Base-by-base conservation (phyloP, 2,888 invertebrate genomes). In the Dasysyrphus albostriatus region DNA sequence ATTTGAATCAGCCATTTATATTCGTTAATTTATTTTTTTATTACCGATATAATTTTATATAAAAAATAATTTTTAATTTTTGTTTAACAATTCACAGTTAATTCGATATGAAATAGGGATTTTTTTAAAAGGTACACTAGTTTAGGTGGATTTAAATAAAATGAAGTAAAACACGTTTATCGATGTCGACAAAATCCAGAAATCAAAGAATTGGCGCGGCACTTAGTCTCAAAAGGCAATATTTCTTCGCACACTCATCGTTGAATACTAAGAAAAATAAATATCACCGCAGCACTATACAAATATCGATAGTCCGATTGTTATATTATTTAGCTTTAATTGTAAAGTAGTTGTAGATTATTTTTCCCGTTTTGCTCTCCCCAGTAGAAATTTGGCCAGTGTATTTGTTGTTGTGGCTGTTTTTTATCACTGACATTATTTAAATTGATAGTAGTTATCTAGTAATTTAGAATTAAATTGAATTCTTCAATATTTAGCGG, bases 1-100 rank as follows among this genome's bases (percentile, higher is more conserved):
- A 80, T 88, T 91, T 79, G 90, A 89, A 79, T 91, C 91, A 79
- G 90, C 90, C 91, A 91, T 91, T 73, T 65, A 83, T 14, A 19
- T 56, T 42, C 6, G 8, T 24, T 65, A 42, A 42, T 76, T 24
- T 42, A 67, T 39, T 12, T 58, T 63, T 73, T 10, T 34, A 47
- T 77, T 61, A 73, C 58, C 32, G 39, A 19, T 67, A 74, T 59
- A 65, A 19, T 24, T n/a, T 24, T 69, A 32, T 70, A 75, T 70
- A 85, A 82, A 84, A 67, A 75, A 87, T 78, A 65, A 73, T 61
- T 24, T 24, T 24, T 32, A 32, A 6, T 81, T 34, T 72, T 42
- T 63, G 6, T 42, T 76, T 74, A 69, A 82, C 74, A 81, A 69
- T 87, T 75, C 83, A 87, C 78, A 83, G 65, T 79, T 87, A 72